Evolutionary conservation across 1,140 invertebrate genomes (phyloP), one percentile per base, ranked within the genome.

Genomic region (Orchestia grillus): DNA sequence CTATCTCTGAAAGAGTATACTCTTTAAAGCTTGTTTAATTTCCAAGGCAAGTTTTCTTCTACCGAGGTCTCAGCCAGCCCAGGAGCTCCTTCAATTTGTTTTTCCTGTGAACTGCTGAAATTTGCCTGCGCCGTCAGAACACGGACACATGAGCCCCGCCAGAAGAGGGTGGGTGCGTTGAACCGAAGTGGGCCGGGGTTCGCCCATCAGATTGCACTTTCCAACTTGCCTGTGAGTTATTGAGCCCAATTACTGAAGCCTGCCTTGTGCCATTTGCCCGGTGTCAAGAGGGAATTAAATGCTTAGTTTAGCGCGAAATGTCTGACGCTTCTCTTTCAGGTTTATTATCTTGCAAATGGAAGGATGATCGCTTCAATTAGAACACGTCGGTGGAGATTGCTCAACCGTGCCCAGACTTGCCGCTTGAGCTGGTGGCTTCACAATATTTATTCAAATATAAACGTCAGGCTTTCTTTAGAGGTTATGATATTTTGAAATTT

Each of bases 221-320:
- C 88, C 88, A 90, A 90, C 88, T 90, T 90, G 88, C 92, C 44
- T 45, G 41, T 94, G 92, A 94, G 92, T 94, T 94, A 94, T 94
- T 44, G 92, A 44, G 43, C 44, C 92, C 92, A 94, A 94, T 94
- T 94, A 94, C 44, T 44, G 92, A 45, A 44, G 23, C 44, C 41
- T 47, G 92, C 92, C 44, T 45, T 94, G 92, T 94, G 44, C 92
- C 92, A 94, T 94, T 94, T 94, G 92, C 92, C 44, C 44, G 43
- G 44, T 94, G 92, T 94, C 92, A 94, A 94, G 92, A 94, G 92
- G 92, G 92, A 94, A 94, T 94, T 94, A 94, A 91, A 94, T 94
- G 92, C 92, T 94, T 94, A 94, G 92, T 94, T 94, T 94, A 94
- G 92, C 92, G 92, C 40, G 92, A 94, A 94, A 94, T 94, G 92